Percentiles rank a stretch among this genome's conserved stretches.
Conservation (phyloP, 2,888 invertebrate species). For the Ochlodes sylvanus region DNA sequence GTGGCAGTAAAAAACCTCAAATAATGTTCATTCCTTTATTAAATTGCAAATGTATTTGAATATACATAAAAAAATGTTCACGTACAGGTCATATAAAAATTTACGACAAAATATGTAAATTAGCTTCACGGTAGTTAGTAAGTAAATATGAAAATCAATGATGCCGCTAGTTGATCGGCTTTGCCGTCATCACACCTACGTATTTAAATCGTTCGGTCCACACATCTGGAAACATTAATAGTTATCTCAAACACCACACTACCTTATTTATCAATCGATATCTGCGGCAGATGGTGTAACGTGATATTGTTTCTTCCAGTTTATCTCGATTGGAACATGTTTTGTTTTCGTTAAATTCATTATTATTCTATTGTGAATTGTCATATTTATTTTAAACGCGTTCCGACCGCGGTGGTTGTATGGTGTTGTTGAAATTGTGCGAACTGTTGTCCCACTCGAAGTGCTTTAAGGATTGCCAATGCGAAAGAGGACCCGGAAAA, state of each 20-base stretch:
- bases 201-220: constrained; percentile 57
- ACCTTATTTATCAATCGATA: constrained; percentile 72
- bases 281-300: constrained; percentile 68
- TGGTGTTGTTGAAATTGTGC: constrained; percentile 72
- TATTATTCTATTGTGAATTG: constrained; percentile 51
- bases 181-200: constrained; percentile 55
- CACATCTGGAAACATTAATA: constrained; percentile 66
- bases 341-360: constrained; percentile 47
- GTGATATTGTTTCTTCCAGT: constrained; percentile 50
- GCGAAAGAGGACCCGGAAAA: constrained; percentile 83
- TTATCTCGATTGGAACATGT: constrained; percentile 48
- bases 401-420: constrained; percentile 50
- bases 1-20: too few species aligned
- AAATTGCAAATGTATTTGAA: too few species aligned
- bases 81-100: background rate
- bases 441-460: constrained; percentile 76
- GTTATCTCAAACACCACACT: constrained; percentile 73
- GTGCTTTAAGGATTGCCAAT: constrained; percentile 77
- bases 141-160: constrained; percentile 51
- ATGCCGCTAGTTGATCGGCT: constrained; percentile 43
- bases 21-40: too few species aligned
- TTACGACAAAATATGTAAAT: constrained; percentile 26
- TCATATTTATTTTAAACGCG: constrained; percentile 24
- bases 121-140: constrained; percentile 53
- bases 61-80: background rate